phyloP scores from a whole-genome alignment of 2,888 invertebrate genomes.

The Patella caerulea region DNA sequence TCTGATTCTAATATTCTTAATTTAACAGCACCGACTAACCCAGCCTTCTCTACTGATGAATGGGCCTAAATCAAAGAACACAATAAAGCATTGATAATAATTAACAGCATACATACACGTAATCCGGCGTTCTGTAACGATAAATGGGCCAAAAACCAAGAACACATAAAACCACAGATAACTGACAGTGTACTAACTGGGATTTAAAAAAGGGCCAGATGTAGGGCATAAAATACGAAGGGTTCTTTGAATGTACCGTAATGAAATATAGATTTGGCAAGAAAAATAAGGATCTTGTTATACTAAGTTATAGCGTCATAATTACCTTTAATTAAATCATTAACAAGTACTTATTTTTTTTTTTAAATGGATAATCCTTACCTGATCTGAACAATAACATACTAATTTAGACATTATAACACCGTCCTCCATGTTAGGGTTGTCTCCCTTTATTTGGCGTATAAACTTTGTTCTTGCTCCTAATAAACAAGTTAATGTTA shows the following conservation, averaged over 20 bases:
- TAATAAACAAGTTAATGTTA: constrained; percentile 91
- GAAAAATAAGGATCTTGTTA: no score
- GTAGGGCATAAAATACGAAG: no score
- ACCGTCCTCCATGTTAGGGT: constrained; percentile 75
- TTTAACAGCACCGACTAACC: constrained; percentile 62
- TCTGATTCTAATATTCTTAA: constrained; percentile 61
- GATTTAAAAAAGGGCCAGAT: no score
- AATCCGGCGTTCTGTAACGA: neutral
- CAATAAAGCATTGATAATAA: neutral
- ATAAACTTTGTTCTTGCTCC: constrained; percentile 93
- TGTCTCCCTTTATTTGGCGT: constrained; percentile 71
- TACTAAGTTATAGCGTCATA: no score
- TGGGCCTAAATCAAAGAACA: constrained; percentile 66
- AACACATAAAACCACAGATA: no score
- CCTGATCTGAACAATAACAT: constrained; percentile 97
- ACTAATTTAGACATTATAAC: constrained; percentile 93
- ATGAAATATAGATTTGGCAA: no score
- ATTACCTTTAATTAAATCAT: no score
- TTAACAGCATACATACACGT: neutral
- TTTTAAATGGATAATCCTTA: constrained; percentile 51
- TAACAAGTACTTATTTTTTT: no score
- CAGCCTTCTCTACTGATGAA: constrained; percentile 69
- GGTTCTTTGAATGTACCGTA: no score
- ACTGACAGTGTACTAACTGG: no score
- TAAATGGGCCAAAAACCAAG: neutral